A percentile compares a stretch with the other conserved stretches of the same genome.
Conservation (phyloP, 2,888 invertebrate species). For the Gastrophysa polygoni region DNA sequence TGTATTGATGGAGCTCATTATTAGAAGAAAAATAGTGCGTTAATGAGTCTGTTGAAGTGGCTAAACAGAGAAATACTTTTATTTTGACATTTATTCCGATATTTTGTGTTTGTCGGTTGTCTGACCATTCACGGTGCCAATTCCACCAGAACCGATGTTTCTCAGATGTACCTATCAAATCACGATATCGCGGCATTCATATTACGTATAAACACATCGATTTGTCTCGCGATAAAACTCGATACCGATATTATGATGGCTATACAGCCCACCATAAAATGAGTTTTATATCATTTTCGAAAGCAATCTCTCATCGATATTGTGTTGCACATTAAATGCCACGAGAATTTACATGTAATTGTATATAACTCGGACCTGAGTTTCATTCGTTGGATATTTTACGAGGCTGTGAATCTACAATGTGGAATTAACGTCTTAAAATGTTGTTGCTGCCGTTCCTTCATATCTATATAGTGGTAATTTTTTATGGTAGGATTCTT, state of each 20-base stretch:
- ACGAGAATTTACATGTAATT: slow-evolving; percentile 5
- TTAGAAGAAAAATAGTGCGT: too few relatives aligned
- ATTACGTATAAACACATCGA: too few relatives aligned
- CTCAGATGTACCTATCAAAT: too few relatives aligned
- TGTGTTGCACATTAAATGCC: slow-evolving; percentile 1
- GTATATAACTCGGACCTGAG: slow-evolving; percentile 1
- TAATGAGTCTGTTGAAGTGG: too few relatives aligned
- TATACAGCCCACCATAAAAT: neutral
- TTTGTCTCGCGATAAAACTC: neutral
- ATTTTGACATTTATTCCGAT: too few relatives aligned
- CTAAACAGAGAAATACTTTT: too few relatives aligned
- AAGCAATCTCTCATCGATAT: neutral
- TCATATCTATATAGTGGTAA: neutral
- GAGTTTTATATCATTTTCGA: neutral
- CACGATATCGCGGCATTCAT: too few relatives aligned
- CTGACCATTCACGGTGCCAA: too few relatives aligned
- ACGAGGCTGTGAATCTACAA: slow-evolving; percentile 23
- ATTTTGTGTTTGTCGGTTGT: too few relatives aligned
- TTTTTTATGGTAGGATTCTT: neutral
- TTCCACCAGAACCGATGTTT: too few relatives aligned
- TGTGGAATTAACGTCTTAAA: slow-evolving; percentile 19
- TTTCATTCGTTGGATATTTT: slow-evolving; percentile 19
- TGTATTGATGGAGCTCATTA: too few relatives aligned
- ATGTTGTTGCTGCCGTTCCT: neutral
- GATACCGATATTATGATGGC: neutral